Base-by-base conservation (phyloP, 2,113 vertebrate species). In the Cheilinus undulatus region DNA sequence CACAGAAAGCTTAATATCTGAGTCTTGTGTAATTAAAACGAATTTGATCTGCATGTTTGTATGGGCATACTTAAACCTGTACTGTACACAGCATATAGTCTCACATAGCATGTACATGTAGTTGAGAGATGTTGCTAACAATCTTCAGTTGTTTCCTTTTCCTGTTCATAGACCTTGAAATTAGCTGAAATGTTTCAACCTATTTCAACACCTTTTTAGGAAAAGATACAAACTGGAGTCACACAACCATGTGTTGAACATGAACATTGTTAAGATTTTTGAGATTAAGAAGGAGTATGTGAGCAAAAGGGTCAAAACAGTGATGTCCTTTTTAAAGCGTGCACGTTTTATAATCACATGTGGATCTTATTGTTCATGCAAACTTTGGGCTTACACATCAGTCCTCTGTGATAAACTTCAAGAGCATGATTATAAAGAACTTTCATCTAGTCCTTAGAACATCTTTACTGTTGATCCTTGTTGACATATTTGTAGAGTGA, bases 221-320 rank as follows among this genome's bases (percentile, higher is more conserved):
- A 78, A 86, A 83, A 69, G 19, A 77, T 46, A 72, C 52, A 70
- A 80, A 78, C 40, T 38, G 46, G 45, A 73, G 52, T 79, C 34
- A 73, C 63, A 72, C 13, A 49, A 53, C 5, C 32, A 48, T 43
- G 30, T 78, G 15, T 64, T 26, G 66, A 30, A 75, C 30, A 49
- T 26, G 2, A 60, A 58, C 65, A 57, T 1, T n/a, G 53, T 30
- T 38, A n/a, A 45, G 4, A 38, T 17, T 23, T 58, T 7, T 63
- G 28, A 27, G 46, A 28, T 48, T 20, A 22, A 36, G 24, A 12
- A 50, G 40, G 13, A 54, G 27, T 62, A 45, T 34, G 45, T 69
- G 30, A 53, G 50, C 28, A 46, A 9, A 3, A 12, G 36, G n/a
- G 8, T 71, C 34, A 66, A 58, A 87, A 75, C 45, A 60, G 11